These are phyloP conservation scores for Drosophila histrio DNA, from an alignment of 2,888 invertebrate genomes.

Conservation along the genomic window DNA sequence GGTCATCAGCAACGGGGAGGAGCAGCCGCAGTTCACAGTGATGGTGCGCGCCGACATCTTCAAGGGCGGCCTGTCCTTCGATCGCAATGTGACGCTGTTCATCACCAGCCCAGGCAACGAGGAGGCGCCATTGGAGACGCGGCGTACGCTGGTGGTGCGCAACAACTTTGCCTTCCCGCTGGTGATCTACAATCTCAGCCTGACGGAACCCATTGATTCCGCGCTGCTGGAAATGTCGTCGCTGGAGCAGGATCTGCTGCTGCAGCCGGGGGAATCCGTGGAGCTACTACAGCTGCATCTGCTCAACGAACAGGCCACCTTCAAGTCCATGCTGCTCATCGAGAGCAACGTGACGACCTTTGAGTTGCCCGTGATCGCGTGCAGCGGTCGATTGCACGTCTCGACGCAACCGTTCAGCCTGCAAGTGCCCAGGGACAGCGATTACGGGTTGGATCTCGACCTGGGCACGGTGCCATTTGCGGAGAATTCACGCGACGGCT, in stretches of 20 bases:
- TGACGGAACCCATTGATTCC: conserved; percentile 83
- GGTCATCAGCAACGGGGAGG: conserved; percentile 61
- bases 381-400: conserved; percentile 84
- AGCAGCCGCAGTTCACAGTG: conserved; percentile 67
- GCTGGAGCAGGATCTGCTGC: conserved; percentile 41
- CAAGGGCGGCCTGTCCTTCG: conserved; percentile 78
- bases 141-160: conserved; percentile 87
- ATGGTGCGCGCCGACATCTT: conserved; percentile 82
- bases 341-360: conserved; percentile 85
- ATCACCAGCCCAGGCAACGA: conserved; percentile 62
- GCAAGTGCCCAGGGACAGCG: conserved; percentile 6
- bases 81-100: conserved; percentile 79
- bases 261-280: conserved; percentile 76
- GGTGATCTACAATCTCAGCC: conserved; percentile 89
- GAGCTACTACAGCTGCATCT: conserved; percentile 76
- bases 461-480: conserved; percentile 82
- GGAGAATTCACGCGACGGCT: conserved; percentile 81
- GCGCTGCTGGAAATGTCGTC: conserved; percentile 52
- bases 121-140: conserved; percentile 68
- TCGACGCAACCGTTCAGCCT: conserved; percentile 72
- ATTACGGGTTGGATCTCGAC: conserved; percentile 78
- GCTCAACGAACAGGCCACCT: conserved; percentile 72
- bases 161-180: conserved; percentile 91
- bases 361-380: conserved; percentile 84
- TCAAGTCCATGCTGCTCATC: conserved; percentile 80